Conservation (phyloP, 2,797 vertebrate species). For the Acipenser oxyrinchus region DNA sequence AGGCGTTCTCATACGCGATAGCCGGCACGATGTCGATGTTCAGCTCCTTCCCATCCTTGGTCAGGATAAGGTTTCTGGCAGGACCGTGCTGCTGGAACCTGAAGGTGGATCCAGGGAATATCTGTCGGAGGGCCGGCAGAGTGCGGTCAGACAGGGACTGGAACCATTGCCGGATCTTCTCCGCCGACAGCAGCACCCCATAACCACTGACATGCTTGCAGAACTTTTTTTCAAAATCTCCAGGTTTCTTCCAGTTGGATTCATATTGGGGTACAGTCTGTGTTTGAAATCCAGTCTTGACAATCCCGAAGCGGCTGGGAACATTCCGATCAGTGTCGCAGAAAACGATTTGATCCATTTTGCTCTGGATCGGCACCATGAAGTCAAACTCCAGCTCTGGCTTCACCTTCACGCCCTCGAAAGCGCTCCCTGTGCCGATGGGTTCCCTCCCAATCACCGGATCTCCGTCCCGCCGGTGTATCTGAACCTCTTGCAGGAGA, state of each 20-base stretch:
- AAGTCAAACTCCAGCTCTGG: conserved; percentile 1
- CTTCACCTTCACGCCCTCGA: background rate
- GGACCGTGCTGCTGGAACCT: background rate
- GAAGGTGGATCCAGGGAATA: background rate
- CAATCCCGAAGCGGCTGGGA: background rate
- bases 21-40: background rate
- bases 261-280: background rate
- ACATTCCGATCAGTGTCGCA: background rate
- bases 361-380: background rate
- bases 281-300: background rate
- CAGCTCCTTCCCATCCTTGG: background rate
- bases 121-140: background rate
- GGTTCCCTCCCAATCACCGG: background rate
- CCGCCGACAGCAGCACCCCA: background rate
- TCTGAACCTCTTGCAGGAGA: background rate
- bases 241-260: background rate
- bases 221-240: background rate
- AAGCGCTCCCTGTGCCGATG: background rate
- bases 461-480: background rate
- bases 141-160: background rate
- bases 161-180: background rate
- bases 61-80: background rate
- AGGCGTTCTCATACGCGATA: background rate
- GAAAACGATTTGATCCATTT: background rate
- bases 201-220: background rate